These are phyloP conservation scores for Clarias pachynema DNA, from an alignment of 2,797 vertebrate species.

Conservation along the genomic window DNA sequence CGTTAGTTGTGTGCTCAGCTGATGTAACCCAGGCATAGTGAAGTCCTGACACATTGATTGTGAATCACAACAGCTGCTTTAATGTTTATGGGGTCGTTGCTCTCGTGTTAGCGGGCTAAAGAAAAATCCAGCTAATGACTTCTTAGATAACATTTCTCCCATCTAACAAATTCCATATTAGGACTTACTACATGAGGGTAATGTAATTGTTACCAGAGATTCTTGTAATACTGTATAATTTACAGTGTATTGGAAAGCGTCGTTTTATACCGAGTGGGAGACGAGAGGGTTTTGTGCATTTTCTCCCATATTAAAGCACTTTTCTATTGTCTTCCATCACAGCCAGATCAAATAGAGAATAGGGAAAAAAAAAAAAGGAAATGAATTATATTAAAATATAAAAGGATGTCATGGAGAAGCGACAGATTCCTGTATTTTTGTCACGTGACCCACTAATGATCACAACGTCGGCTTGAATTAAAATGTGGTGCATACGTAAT, in stretches of 20 bases:
- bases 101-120: background rate
- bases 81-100: background rate
- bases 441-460: background rate
- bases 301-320: background rate
- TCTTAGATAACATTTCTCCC: too few species aligned
- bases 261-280: background rate
- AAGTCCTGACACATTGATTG: conserved; percentile 30
- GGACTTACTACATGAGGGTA: background rate
- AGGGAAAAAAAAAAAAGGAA: background rate
- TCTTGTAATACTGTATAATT: background rate
- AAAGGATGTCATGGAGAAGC: background rate
- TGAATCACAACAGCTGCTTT: conserved; percentile 39
- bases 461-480: background rate
- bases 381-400: background rate
- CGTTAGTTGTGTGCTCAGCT: conserved; percentile 14
- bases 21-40: conserved; percentile 36
- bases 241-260: background rate
- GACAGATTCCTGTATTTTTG: background rate
- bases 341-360: background rate
- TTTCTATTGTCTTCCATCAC: background rate
- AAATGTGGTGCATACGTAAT: background rate
- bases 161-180: background rate
- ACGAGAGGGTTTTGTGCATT: background rate
- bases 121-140: background rate
- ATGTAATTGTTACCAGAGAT: background rate